Conservation (phyloP, 2,113 vertebrate species). For the Hippolais icterina region DNA sequence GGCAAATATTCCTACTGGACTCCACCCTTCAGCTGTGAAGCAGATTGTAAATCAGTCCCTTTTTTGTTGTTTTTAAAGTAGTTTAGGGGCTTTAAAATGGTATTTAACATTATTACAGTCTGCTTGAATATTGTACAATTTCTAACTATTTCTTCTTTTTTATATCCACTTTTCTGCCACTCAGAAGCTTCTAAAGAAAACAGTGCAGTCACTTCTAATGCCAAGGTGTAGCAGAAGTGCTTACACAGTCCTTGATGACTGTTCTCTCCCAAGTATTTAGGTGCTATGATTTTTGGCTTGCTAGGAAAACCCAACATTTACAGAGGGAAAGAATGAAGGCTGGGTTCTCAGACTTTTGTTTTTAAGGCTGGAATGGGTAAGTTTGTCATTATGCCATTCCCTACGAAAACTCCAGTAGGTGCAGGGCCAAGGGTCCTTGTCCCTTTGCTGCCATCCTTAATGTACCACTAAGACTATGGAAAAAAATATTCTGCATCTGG, state of each 20-base stretch:
- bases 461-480: background rate
- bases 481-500: background rate
- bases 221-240: background rate
- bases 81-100: slow-evolving; percentile 53
- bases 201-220: background rate
- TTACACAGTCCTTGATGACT: background rate
- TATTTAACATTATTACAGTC: slow-evolving; percentile 57
- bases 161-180: background rate
- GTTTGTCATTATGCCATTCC: background rate
- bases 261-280: background rate
- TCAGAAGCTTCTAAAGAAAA: slow-evolving; percentile 47
- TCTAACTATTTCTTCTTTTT: slow-evolving; percentile 43
- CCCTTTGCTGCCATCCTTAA: background rate
- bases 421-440: background rate
- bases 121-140: slow-evolving; percentile 30
- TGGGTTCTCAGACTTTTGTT: background rate
- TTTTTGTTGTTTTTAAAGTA: slow-evolving; percentile 49
- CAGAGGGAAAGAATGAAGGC: background rate
- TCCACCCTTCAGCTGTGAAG: slow-evolving; percentile 50
- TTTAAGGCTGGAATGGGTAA: background rate
- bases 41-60: slow-evolving; percentile 49
- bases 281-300: background rate
- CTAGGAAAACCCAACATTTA: background rate
- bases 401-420: background rate
- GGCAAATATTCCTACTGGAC: slow-evolving; percentile 51